A percentile compares a stretch with the other conserved stretches of the same genome.
Evolutionary conservation across 2,888 invertebrate species (phyloP).

Genomic region (Mimachlamys varia): DNA sequence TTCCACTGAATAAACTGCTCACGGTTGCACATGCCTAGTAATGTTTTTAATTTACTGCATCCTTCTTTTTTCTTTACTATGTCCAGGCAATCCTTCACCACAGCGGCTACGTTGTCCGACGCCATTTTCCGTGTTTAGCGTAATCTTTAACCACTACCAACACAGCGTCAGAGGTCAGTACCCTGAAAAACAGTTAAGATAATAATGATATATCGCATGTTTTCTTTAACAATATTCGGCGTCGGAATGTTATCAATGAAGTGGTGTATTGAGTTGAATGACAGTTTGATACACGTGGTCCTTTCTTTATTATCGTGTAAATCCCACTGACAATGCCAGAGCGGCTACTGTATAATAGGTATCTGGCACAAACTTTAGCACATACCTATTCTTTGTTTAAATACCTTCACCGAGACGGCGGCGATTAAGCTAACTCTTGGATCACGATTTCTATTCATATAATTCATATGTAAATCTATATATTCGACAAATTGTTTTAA

Average conservation of each 20-base stretch:
- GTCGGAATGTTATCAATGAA: background rate
- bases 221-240: background rate
- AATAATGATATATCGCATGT: background rate
- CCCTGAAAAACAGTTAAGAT: background rate
- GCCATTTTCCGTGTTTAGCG: background rate
- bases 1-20: slow-evolving; percentile 65
- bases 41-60: background rate
- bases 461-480: too few relatives aligned
- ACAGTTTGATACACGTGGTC: background rate
- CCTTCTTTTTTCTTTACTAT: background rate
- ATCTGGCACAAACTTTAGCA: background rate
- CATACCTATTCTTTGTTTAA: background rate
- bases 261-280: background rate
- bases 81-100: background rate
- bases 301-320: background rate
- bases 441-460: too few relatives aligned
- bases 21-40: slow-evolving; percentile 1
- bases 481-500: too few relatives aligned
- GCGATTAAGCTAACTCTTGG: background rate
- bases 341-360: background rate
- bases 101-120: background rate
- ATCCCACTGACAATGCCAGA: background rate
- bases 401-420: background rate
- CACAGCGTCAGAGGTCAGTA: background rate
- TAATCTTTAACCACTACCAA: background rate